Base-by-base conservation (phyloP, 2,888 invertebrate genomes). In the Ochropacha duplaris region DNA sequence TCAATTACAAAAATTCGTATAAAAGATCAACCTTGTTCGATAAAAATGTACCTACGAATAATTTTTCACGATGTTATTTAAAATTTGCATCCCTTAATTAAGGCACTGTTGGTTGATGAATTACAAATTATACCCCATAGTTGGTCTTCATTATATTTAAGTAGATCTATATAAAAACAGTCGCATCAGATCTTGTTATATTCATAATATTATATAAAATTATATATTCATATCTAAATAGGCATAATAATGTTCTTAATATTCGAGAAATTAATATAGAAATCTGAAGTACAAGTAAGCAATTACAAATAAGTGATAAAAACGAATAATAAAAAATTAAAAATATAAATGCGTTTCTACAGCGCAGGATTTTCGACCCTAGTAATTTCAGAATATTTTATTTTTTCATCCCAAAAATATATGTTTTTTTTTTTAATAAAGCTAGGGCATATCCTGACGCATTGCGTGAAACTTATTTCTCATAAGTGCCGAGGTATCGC, bases 401-500 rank as follows among this genome's bases (percentile, higher is more conserved):
- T 11, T 12, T 1, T 2, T 1, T 12, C 1, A 1, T 2, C 31
- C 5, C 2, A 4, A 12, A 1, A 31, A 31, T 8, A 28, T 14
- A 14, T 14, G 4, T 34, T 34, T 34, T 14, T 34, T 14, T 14
- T 14, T 2, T 14, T 34, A 34, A 14, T 28, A 8, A 39, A 6
- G 39, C 2, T n/a, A 8, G 12, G 11, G 36, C 11, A 36, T 4
- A 44, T 44, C 39, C 39, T 19, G 16, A 19, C 19, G 39, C 39
- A 44, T 19, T 44, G 6, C 8, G 28, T 28, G 1, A 6, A 9
- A 19, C 16, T 62, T 78, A 86, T 67, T 78, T 84, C 54, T 74
- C 59, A 59, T 90, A 90, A 8, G 89, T 87, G 4, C 90, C 90
- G 36, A 90, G 74, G 58, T 84, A 90, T 54, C 71, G 78, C 39